phyloP scores from a whole-genome alignment of 30 jellyfish, hydroid and myxozoan species.

The Hydractinia echinata region DNA sequence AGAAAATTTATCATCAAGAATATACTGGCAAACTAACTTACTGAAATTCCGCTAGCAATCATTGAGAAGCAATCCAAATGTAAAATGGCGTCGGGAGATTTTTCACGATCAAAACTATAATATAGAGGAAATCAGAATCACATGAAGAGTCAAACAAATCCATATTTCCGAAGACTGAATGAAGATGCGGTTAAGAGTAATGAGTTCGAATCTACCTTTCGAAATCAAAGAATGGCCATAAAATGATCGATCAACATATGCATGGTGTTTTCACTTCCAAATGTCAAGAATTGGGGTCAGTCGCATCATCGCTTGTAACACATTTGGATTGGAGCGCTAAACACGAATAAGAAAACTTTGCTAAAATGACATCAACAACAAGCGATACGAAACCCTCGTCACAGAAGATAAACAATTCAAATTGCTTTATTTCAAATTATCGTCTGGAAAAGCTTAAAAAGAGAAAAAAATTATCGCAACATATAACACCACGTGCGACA shows the following conservation, averaged over 20 bases:
- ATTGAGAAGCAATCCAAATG: constrained; percentile 88
- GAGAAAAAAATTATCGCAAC: not conserved
- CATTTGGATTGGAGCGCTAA: constrained; percentile 84
- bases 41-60: constrained; percentile 89
- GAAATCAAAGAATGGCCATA: constrained; percentile 74
- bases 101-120: constrained; percentile 74
- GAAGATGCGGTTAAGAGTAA: too few relatives aligned
- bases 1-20: not conserved
- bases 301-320: constrained; percentile 92
- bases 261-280: constrained; percentile 96
- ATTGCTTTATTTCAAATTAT: not conserved
- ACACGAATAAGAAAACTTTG: not conserved
- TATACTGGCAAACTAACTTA: constrained; percentile 26
- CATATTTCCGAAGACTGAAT: too few relatives aligned
- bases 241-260: constrained; percentile 71
- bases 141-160: too few relatives aligned
- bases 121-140: too few relatives aligned
- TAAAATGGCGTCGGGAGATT: constrained; percentile 68
- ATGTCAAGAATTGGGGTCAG: constrained; percentile 85
- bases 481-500: not conserved
- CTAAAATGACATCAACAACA: not conserved
- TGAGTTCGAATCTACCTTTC: constrained; percentile 47
- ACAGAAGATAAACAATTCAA: not conserved
- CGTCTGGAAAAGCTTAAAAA: not conserved
- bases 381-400: not conserved